Evolutionary conservation across 2,113 vertebrate species (phyloP).

Genomic region (Oncorhynchus mykiss): DNA sequence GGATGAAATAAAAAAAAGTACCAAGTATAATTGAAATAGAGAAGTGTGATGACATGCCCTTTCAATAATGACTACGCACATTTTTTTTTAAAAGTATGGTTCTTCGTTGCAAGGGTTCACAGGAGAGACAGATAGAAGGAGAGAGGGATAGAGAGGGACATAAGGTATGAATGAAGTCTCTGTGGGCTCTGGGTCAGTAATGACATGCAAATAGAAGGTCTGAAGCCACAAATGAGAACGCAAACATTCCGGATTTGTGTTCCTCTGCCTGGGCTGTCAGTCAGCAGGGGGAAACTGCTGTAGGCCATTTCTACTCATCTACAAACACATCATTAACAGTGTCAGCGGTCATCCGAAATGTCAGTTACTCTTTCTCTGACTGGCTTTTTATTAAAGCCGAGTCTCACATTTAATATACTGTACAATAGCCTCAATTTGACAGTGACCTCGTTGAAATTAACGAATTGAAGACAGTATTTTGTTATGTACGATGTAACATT

Average conservation of each 20-base stretch:
- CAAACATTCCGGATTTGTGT: constrained; percentile 66
- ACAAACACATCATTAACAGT: constrained; percentile 31
- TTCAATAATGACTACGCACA: no score
- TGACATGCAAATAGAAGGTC: constrained; percentile 70
- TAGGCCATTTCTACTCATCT: constrained; percentile 32
- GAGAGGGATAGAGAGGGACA: no score
- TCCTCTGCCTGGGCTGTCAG: constrained; percentile 58
- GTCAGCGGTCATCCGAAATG: constrained; percentile 35
- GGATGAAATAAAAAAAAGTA: no score
- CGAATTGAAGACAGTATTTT: background rate
- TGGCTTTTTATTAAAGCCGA: background rate
- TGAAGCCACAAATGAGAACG: constrained; percentile 71
- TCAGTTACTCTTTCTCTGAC: background rate
- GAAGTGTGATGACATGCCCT: no score
- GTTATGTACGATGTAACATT: background rate
- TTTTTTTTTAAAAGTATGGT: no score
- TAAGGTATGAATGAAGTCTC: constrained; percentile 64
- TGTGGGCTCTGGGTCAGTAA: constrained; percentile 65
- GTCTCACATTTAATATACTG: background rate
- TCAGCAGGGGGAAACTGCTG: constrained; percentile 42
- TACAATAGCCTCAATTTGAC: no score
- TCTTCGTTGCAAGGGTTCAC: no score
- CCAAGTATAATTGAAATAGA: no score
- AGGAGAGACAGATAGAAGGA: no score
- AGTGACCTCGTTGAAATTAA: background rate